phyloP scores from a whole-genome alignment of 2,113 vertebrate genomes.

The Parus major region DNA sequence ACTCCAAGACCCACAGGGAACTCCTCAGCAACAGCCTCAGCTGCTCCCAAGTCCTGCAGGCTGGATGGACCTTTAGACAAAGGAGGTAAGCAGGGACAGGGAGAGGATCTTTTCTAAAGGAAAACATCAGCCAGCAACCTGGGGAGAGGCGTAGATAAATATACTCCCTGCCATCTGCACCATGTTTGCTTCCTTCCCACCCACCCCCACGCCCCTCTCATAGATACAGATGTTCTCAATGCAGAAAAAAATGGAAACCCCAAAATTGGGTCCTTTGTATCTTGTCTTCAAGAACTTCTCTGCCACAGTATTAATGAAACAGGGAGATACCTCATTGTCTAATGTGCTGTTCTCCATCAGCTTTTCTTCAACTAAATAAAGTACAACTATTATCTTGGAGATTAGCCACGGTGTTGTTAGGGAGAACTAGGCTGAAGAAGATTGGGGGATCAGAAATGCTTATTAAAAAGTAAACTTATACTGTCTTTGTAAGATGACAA shows the following conservation, averaged over 20 bases:
- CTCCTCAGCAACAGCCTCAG: neutral
- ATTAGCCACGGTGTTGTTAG: neutral
- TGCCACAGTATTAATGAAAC: neutral
- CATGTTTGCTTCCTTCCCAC: neutral
- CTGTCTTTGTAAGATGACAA: neutral
- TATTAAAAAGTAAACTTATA: neutral
- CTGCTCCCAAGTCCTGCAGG: neutral
- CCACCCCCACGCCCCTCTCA: rapidly evolving
- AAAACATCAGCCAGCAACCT: neutral
- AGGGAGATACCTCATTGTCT: neutral
- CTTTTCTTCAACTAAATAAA: neutral
- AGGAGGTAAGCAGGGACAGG: neutral
- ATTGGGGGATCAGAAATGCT: neutral
- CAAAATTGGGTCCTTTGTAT: rapidly evolving
- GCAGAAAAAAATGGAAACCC: neutral
- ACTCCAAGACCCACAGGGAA: neutral
- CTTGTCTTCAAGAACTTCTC: neutral
- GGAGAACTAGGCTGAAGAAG: neutral
- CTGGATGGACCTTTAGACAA: neutral
- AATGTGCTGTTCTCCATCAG: neutral
- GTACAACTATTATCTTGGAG: neutral
- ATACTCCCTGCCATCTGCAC: neutral
- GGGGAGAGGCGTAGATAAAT: neutral
- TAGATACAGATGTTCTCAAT: neutral
- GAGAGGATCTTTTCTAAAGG: neutral